Percentiles rank a stretch among this genome's conserved stretches.
Evolutionary conservation across 2,888 invertebrate species (phyloP).

Genomic region (Unio pictorum): DNA sequence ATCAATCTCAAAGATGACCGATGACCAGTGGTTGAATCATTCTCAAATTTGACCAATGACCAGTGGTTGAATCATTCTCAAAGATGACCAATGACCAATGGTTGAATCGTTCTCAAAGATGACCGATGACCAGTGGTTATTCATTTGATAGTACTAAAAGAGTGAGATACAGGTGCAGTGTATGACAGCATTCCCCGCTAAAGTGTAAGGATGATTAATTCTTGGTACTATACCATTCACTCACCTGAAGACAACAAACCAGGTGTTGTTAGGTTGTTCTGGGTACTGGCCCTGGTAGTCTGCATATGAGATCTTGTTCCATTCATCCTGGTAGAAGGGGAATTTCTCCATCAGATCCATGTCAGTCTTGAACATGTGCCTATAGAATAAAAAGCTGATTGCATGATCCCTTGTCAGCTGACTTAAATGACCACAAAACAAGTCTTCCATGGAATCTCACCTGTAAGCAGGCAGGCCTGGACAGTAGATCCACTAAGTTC

Average conservation of each 20-base stretch:
- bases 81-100: too few relatives aligned
- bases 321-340: constrained; percentile 70
- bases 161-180: too few relatives aligned
- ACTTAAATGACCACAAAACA: neutral
- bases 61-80: too few relatives aligned
- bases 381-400: constrained; percentile 24
- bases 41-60: too few relatives aligned
- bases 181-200: too few relatives aligned
- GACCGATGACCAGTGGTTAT: too few relatives aligned
- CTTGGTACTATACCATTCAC: constrained; percentile 2
- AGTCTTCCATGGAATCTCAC: neutral
- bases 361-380: constrained; percentile 67
- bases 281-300: constrained; percentile 68
- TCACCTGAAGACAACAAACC: constrained; percentile 71
- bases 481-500: too few relatives aligned
- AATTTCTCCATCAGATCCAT: constrained; percentile 67
- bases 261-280: constrained; percentile 68
- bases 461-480: neutral
- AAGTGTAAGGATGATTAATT: too few relatives aligned
- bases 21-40: too few relatives aligned
- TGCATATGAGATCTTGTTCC: constrained; percentile 70
- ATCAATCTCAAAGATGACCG: too few relatives aligned
- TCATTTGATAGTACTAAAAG: too few relatives aligned
- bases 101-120: too few relatives aligned
- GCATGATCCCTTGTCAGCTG: neutral